Percentiles rank a stretch among this genome's conserved stretches.
Conservation (phyloP, 2,797 vertebrate genomes). For the Hephaestus fuliginosus region DNA sequence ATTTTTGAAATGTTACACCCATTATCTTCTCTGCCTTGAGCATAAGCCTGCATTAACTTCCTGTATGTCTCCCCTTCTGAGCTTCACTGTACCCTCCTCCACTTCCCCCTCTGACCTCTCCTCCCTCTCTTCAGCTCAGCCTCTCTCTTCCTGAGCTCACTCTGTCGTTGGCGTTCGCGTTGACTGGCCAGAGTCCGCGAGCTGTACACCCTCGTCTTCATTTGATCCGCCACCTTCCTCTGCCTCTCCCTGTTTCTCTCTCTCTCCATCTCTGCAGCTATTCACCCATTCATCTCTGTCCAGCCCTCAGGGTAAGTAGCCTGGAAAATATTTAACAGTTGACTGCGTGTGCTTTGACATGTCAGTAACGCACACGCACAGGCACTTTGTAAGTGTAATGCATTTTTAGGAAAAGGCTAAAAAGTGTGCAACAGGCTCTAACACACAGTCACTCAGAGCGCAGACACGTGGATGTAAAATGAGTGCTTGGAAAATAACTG, state of each 20-base stretch:
- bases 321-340: slow-evolving; percentile 66
- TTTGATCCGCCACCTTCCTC: slow-evolving; percentile 59
- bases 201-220: slow-evolving; percentile 77
- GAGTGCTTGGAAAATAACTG: neutral
- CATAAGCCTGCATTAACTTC: slow-evolving; percentile 47
- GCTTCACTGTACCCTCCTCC: slow-evolving; percentile 71
- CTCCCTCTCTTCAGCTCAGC: slow-evolving; percentile 67
- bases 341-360: slow-evolving; percentile 67
- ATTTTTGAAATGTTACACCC: slow-evolving; percentile 14
- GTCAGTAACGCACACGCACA: slow-evolving; percentile 31
- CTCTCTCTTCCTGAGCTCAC: slow-evolving; percentile 73
- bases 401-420: slow-evolving; percentile 31
- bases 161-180: slow-evolving; percentile 88
- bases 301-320: slow-evolving; percentile 83
- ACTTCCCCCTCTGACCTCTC: slow-evolving; percentile 71
- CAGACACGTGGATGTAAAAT: slow-evolving; percentile 2
- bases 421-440: slow-evolving; percentile 35
- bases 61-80: slow-evolving; percentile 43
- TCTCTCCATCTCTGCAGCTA: slow-evolving; percentile 39
- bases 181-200: slow-evolving; percentile 94
- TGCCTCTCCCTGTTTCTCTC: slow-evolving; percentile 32
- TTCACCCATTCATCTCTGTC: slow-evolving; percentile 62
- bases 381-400: slow-evolving; percentile 23
- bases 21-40: slow-evolving; percentile 7
- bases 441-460: slow-evolving; percentile 4